Base-by-base conservation (phyloP, 2,113 vertebrate genomes). In the Apaloderma vittatum region DNA sequence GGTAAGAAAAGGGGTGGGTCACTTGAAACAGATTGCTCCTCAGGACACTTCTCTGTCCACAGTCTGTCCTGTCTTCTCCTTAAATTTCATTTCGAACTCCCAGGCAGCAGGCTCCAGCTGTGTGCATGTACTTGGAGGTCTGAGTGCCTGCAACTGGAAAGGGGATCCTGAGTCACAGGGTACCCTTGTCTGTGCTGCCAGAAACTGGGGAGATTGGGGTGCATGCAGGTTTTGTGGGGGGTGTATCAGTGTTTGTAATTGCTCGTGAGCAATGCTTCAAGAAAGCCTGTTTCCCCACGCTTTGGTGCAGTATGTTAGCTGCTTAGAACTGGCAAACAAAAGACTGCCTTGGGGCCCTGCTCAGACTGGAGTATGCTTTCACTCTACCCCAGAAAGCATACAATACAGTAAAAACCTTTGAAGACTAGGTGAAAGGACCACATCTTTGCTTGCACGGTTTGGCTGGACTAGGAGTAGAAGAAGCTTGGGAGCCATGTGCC, bases 91-190 rank as follows among this genome's bases (percentile, higher is more conserved):
- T 48, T 66, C 27, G 15, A 27, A 37, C n/a, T 40, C 51, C n/a
- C 17, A 43, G 71, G 43, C 5, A 52, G 52, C 12, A 32, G 52
- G 15, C 11, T 66, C 34, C 27, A 11, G 10, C 21, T 49, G 57
- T 12, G 23, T 36, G 26, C 4, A 16, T 40, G 36, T n/a, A 22
- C 55, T 11, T 32, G 49, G 21, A 85, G 40, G 17, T 65, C 17
- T 11, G n/a, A 65, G 49, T 8, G 13, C 46, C 24, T 27, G 36
- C 36, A 52, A 19, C 21, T 48, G 51, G 29, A 57, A 4, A 7
- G 19, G 23, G 52, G 19, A 58, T 30, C 19, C 2, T 2, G 2
- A 57, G 3, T 66, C 34, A 40, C 0, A 62, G 17, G 15, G 12
- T 9, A 22, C n/a, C 40, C n/a, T 2, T 9, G 18, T 27, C 34